These are phyloP conservation scores for Hirtodrosophila confusa DNA, from an alignment of 2,888 invertebrate genomes.

Conservation along the genomic window DNA sequence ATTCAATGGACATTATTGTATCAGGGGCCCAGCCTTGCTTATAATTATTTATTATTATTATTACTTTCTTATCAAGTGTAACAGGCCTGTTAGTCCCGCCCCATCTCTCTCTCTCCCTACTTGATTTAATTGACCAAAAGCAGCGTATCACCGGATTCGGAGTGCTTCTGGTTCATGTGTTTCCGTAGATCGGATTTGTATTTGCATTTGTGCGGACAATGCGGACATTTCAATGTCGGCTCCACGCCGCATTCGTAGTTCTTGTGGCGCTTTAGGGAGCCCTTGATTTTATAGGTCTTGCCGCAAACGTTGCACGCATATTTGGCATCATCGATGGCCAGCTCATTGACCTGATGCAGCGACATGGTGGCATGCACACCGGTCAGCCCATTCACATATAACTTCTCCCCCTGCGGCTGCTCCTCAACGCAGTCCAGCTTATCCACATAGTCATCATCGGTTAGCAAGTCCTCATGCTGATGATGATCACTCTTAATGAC, in stretches of 20 bases:
- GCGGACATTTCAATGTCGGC: slow-evolving; percentile 81
- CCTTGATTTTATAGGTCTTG: slow-evolving; percentile 92
- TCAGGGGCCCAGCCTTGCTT: too few relatives aligned
- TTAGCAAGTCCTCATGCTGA: slow-evolving; percentile 40
- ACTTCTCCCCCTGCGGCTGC: slow-evolving; percentile 40
- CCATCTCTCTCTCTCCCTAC: too few relatives aligned
- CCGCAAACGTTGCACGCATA: slow-evolving; percentile 89
- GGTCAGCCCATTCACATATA: slow-evolving; percentile 55
- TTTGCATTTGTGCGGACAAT: slow-evolving; percentile 84
- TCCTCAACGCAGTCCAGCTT: slow-evolving; percentile 44
- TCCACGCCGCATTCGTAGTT: slow-evolving; percentile 88
- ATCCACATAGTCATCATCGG: slow-evolving; percentile 56
- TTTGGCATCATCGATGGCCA: slow-evolving; percentile 65
- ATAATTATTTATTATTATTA: too few relatives aligned
- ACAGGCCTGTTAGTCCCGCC: background rate
- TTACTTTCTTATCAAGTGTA: too few relatives aligned
- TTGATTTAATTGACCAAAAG: slow-evolving; percentile 26
- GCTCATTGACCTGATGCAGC: slow-evolving; percentile 52
- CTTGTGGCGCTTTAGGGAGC: slow-evolving; percentile 90
- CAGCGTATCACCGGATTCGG: slow-evolving; percentile 56
- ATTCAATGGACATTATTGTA: too few relatives aligned
- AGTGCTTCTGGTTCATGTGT: slow-evolving; percentile 83
- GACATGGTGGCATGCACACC: slow-evolving; percentile 48
- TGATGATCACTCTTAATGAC: slow-evolving; percentile 58
- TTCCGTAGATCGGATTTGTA: slow-evolving; percentile 84